Conservation (phyloP, 2,888 invertebrate genomes). For the Chrysodeixis includens region DNA sequence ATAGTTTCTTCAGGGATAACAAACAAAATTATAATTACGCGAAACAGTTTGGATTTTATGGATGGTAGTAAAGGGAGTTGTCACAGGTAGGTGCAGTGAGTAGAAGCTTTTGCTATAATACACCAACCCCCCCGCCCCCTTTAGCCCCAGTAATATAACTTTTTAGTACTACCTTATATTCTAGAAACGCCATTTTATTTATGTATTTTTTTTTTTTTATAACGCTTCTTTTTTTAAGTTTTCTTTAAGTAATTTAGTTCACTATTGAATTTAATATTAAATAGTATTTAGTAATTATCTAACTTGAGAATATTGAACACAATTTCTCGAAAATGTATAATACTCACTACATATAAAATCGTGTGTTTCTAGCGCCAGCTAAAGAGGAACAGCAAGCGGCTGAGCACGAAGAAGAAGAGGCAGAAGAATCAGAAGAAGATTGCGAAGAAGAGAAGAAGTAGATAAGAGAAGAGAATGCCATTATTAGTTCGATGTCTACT, state of each 20-base stretch:
- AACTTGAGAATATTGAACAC: not conserved
- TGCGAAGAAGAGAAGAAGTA: constrained; percentile 68
- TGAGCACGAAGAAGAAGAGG: constrained; percentile 60
- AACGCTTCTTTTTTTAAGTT: too few relatives aligned
- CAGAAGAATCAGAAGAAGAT: constrained; percentile 62
- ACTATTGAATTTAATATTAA: too few relatives aligned
- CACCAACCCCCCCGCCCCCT: constrained; percentile 23
- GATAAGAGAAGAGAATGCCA: constrained; percentile 59
- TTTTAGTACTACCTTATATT: constrained; percentile 12
- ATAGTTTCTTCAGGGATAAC: constrained; percentile 59
- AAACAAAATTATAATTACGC: constrained; percentile 38
- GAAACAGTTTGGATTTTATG: constrained; percentile 49
- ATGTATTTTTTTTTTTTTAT: not conserved
- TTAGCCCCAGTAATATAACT: not conserved
- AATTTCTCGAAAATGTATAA: not conserved
- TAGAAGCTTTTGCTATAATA: constrained; percentile 42
- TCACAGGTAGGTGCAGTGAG: constrained; percentile 52
- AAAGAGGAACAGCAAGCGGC: constrained; percentile 67
- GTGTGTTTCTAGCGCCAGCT: constrained; percentile 66
- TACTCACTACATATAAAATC: not conserved
- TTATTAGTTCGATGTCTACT: constrained; percentile 57
- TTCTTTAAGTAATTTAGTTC: too few relatives aligned
- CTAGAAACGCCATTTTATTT: not conserved
- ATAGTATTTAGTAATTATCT: not conserved
- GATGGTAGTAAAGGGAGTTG: constrained; percentile 58